These are phyloP conservation scores for Reticulitermes lucifugus DNA, from an alignment of 2,888 invertebrate species.

Conservation along the genomic window DNA sequence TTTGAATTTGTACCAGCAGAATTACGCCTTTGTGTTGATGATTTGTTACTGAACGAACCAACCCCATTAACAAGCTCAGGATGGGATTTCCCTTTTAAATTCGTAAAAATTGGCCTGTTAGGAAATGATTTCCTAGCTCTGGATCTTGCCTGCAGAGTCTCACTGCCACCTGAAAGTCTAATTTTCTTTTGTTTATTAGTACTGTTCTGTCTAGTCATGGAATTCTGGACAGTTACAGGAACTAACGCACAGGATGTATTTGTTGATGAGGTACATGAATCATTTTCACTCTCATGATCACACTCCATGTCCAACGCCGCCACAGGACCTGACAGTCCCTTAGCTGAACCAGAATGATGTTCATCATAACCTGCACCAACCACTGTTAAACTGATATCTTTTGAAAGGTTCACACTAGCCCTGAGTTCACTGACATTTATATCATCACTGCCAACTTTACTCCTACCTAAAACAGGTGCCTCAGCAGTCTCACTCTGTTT, in stretches of 20 bases:
- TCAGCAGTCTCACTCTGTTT: slow-evolving; percentile 30
- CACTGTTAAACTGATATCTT: slow-evolving; percentile 51
- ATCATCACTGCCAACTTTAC: slow-evolving; percentile 12
- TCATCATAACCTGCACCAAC: slow-evolving; percentile 35
- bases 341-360: not conserved
- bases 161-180: not conserved
- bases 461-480: not conserved
- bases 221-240: slow-evolving; percentile 29
- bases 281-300: slow-evolving; percentile 28
- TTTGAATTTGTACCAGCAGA: slow-evolving; percentile 20
- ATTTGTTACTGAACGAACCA: not conserved
- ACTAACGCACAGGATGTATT: not conserved
- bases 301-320: slow-evolving; percentile 28
- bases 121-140: slow-evolving; percentile 51
- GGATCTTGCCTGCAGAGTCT: slow-evolving; percentile 36
- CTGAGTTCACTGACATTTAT: slow-evolving; percentile 47
- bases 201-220: not conserved
- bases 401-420: slow-evolving; percentile 50
- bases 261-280: not conserved
- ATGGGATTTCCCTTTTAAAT: slow-evolving; percentile 18
- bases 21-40: not conserved
- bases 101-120: not conserved
- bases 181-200: slow-evolving; percentile 10
- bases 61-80: slow-evolving; percentile 34
- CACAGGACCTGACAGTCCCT: not conserved